Percentiles rank a stretch among this genome's conserved stretches.
Conservation (phyloP, 92 coral and sea anemone species). For the Paragorgia papillata region DNA sequence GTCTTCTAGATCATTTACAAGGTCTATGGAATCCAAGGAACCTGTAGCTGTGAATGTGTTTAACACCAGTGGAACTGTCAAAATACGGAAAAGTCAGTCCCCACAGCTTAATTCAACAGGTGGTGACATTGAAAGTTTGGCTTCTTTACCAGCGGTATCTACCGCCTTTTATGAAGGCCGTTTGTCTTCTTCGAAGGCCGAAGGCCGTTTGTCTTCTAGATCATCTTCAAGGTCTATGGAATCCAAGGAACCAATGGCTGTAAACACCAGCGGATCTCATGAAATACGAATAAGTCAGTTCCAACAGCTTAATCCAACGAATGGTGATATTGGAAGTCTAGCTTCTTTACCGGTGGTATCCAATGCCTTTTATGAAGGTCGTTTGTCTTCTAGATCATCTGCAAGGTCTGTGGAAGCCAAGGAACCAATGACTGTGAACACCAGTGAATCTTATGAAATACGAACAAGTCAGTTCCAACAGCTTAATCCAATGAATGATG, state of each 20-base stretch:
- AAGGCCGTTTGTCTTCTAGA: conserved; percentile 8
- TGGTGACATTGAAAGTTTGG: too few species aligned
- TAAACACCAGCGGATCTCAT: neutral
- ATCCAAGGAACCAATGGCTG: conserved; percentile 33
- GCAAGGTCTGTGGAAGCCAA: conserved; percentile 19
- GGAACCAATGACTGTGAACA: conserved; percentile 15
- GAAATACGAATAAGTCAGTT: conserved; percentile 5
- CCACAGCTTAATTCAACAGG: too few species aligned
- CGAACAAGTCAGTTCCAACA: conserved; percentile 1
- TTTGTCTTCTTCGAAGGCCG: too few species aligned
- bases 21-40: too few species aligned
- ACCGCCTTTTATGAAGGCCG: neutral
- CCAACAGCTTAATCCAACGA: neutral
- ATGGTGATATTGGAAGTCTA: conserved; percentile 78
- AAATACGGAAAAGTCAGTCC: too few species aligned
- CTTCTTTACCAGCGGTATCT: neutral
- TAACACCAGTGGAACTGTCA: too few species aligned
- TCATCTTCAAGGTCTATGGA: conserved; percentile 24
- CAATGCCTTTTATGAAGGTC: conserved; percentile 14
- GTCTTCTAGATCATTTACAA: too few species aligned
- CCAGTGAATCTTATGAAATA: neutral
- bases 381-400: conserved; percentile 17
- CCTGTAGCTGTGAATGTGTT: too few species aligned
- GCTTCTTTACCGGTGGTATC: conserved; percentile 94
- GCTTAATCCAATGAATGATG: conserved; percentile 2